phyloP scores from a whole-genome alignment of 2,113 vertebrate genomes.

The Tragelaphus buxtoni region DNA sequence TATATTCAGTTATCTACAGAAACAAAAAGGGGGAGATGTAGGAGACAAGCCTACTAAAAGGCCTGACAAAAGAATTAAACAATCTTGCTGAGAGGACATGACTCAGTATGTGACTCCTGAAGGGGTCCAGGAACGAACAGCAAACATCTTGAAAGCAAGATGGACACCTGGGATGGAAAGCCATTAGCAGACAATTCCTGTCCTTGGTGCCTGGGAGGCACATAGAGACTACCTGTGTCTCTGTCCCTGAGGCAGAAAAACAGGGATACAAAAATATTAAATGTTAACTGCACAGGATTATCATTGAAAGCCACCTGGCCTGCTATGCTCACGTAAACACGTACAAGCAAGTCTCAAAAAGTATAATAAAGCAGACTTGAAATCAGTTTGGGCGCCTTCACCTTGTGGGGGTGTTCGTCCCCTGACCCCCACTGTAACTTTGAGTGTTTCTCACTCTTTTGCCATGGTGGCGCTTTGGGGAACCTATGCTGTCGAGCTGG shows the following conservation, averaged over 20 bases:
- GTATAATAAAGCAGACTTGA: not conserved
- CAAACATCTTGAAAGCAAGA: not conserved
- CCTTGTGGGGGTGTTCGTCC: not conserved
- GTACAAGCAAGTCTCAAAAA: not conserved
- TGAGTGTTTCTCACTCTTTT: not conserved
- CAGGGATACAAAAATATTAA: not conserved
- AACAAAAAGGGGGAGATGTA: not conserved
- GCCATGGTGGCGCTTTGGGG: accelerated
- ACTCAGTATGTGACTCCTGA: not conserved
- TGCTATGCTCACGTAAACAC: not conserved
- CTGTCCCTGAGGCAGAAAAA: not conserved
- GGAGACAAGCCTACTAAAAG: not conserved
- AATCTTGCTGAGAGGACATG: not conserved
- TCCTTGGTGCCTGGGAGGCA: not conserved
- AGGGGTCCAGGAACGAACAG: not conserved
- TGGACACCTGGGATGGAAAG: not conserved
- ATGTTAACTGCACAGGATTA: not conserved
- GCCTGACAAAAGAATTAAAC: not conserved
- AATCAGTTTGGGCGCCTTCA: not conserved
- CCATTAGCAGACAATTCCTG: not conserved
- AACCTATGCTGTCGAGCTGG: not conserved
- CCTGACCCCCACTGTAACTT: not conserved
- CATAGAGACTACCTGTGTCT: not conserved
- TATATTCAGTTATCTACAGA: not conserved
- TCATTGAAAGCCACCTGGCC: not conserved